Evolutionary conservation across 92 coral and sea anemone genomes (phyloP).

Genomic region (Epizoanthus scotinus): DNA sequence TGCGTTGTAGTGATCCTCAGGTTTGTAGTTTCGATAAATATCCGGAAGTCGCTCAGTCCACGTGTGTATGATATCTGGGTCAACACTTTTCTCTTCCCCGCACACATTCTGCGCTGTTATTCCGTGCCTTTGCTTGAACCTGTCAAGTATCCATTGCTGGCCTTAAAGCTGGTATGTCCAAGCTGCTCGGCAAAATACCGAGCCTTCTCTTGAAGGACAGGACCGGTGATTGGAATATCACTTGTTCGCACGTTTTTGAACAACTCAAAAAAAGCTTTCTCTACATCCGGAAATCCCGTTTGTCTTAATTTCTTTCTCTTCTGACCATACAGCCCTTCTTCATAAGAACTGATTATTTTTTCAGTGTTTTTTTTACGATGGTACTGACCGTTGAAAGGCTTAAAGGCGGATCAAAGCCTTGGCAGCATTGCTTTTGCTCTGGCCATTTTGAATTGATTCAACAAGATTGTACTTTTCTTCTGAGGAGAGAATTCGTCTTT

Average conservation of each 20-base stretch:
- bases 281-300: neutral
- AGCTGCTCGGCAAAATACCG: slow-evolving; percentile 41
- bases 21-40: slow-evolving; percentile 30
- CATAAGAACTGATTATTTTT: neutral
- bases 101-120: slow-evolving; percentile 45
- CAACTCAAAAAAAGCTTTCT: slow-evolving; percentile 12
- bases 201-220: slow-evolving; percentile 45
- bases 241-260: slow-evolving; percentile 19
- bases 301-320: slow-evolving; percentile 6
- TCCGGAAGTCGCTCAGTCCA: slow-evolving; percentile 47
- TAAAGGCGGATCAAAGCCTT: neutral
- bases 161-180: slow-evolving; percentile 38
- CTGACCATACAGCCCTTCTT: neutral
- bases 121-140: slow-evolving; percentile 41
- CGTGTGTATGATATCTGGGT: slow-evolving; percentile 33
- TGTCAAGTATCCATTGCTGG: neutral
- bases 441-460: neutral
- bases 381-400: slow-evolving; percentile 2
- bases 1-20: slow-evolving; percentile 35
- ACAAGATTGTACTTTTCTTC: slow-evolving; percentile 1
- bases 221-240: slow-evolving; percentile 18
- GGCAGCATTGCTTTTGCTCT: too few relatives aligned
- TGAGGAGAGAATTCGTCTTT: neutral
- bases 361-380: neutral
- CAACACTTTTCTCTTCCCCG: slow-evolving; percentile 51